Evolutionary conservation across 2,113 vertebrate genomes (phyloP).

Genomic region (Marcusenius ussheri): DNA sequence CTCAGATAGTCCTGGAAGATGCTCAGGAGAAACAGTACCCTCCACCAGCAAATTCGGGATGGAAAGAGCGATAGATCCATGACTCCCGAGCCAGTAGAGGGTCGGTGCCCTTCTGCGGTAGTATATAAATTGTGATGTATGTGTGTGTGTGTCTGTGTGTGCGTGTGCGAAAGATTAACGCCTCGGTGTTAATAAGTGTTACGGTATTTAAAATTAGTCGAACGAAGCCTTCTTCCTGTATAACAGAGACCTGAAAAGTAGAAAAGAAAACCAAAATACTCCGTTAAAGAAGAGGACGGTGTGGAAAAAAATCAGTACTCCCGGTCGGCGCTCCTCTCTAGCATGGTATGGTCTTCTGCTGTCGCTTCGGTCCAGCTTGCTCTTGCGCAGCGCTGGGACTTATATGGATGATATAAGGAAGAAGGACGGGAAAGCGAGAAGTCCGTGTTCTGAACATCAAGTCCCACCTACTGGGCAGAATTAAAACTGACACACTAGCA

Average conservation of each 20-base stretch:
- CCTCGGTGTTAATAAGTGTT: constrained; percentile 37
- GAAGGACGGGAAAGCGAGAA: constrained; percentile 52
- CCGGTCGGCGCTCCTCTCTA: constrained; percentile 45
- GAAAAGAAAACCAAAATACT: constrained; percentile 34
- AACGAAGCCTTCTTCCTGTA: constrained; percentile 56
- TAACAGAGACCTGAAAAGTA: constrained; percentile 40
- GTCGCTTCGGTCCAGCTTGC: constrained; percentile 36
- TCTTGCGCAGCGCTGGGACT: constrained; percentile 58
- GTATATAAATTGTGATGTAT: not conserved
- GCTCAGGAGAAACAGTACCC: constrained; percentile 73
- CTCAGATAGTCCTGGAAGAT: constrained; percentile 74
- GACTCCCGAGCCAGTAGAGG: constrained; percentile 46
- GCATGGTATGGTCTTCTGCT: constrained; percentile 50
- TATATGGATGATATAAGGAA: constrained; percentile 68
- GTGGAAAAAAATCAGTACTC: constrained; percentile 27
- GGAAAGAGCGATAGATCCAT: constrained; percentile 78
- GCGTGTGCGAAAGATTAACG: constrained; percentile 37
- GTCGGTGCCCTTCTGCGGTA: constrained; percentile 45
- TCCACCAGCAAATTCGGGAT: constrained; percentile 73
- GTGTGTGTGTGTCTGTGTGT: constrained; percentile 24
- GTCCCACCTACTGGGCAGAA: constrained; percentile 91
- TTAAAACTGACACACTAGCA: constrained; percentile 87
- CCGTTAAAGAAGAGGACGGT: constrained; percentile 47
- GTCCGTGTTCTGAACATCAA: constrained; percentile 76
- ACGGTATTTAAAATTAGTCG: constrained; percentile 47